Base-by-base conservation (phyloP, 92 coral and sea anemone genomes). In the Meandrina meandrites region DNA sequence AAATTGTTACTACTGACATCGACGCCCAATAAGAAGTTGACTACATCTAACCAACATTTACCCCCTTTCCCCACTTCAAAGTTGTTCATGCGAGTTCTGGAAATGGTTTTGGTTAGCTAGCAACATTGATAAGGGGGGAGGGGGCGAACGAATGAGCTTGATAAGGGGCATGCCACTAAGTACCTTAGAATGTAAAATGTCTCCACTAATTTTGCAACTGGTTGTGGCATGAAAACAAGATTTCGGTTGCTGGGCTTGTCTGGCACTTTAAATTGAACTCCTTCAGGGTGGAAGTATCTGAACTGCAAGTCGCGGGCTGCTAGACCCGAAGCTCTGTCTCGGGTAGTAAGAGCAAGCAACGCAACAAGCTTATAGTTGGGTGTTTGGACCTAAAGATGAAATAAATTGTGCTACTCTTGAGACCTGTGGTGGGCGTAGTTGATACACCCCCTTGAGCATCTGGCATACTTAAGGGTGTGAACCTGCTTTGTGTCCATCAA, bases 181-280 rank as follows among this genome's bases (percentile, higher is more conserved):
- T n/a, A n/a, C n/a, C n/a, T n/a, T n/a, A n/a, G n/a, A n/a, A n/a
- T n/a, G n/a, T n/a, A n/a, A n/a, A n/a, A n/a, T n/a, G n/a, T n/a
- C n/a, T n/a, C n/a, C n/a, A n/a, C n/a, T n/a, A n/a, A n/a, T n/a
- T n/a, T n/a, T n/a, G n/a, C n/a, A n/a, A n/a, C n/a, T n/a, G n/a
- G n/a, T n/a, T n/a, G n/a, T 85, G 51, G 93, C 88, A 68, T 90
- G 93, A 74, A 90, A 87, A 71, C 93, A 80, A 18, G 78, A 30
- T 45, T 86, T 83, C 5, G 74, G 90, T 22, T 71, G 17, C 30
- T 76, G 80, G 8, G 62, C 80, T 48, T 4, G 32, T 48, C 80
- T 10, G 35, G 7, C 36, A 90, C 90, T 35, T 73, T 75, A 81
- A 90, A 90, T 19, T 81, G 79, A 5, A 90, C 89, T 13, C 86